These are phyloP conservation scores for Cettia cetti DNA, from an alignment of 2,113 vertebrate genomes.

Conservation along the genomic window DNA sequence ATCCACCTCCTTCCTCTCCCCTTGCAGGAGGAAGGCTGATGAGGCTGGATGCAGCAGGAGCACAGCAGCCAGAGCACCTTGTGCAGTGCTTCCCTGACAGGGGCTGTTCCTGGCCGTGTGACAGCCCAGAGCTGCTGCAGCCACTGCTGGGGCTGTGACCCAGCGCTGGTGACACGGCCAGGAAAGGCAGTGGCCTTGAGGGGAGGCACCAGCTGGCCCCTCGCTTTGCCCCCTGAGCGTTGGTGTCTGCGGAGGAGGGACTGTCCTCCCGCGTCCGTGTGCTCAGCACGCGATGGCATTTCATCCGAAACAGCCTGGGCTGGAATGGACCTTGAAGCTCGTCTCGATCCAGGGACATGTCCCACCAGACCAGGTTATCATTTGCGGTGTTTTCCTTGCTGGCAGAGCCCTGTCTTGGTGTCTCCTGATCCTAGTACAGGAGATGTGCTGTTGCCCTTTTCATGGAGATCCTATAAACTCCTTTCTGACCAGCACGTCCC, in stretches of 20 bases:
- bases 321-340: not conserved
- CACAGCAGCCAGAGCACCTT: not conserved
- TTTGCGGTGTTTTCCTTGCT: not conserved
- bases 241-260: accelerated
- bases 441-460: not conserved
- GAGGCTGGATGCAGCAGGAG: not conserved
- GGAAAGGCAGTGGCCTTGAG: accelerated
- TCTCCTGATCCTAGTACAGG: not conserved
- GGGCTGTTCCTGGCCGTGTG: not conserved
- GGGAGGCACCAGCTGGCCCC: not conserved
- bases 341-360: not conserved
- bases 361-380: not conserved
- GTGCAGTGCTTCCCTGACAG: not conserved
- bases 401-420: not conserved
- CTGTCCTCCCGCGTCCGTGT: accelerated
- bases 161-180: accelerated
- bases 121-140: not conserved
- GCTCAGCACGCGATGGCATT: accelerated
- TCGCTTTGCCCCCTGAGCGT: accelerated
- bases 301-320: not conserved
- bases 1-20: not conserved
- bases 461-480: not conserved
- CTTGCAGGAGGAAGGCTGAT: not conserved
- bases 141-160: not conserved
- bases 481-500: accelerated